Conservation (phyloP, 2,888 invertebrate species). For the Drosophila suboccidentalis region DNA sequence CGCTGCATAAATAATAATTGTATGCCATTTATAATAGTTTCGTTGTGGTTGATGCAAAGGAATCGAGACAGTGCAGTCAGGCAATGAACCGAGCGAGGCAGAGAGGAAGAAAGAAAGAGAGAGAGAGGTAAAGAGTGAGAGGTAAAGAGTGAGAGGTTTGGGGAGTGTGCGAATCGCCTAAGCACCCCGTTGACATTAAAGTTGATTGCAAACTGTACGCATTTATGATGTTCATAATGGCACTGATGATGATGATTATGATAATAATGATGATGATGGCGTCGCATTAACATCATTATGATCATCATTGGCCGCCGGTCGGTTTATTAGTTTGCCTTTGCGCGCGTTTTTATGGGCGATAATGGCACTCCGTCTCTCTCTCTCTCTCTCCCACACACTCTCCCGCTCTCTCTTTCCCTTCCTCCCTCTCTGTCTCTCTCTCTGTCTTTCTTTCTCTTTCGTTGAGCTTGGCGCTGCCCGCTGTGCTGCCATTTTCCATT, state of each 20-base stretch:
- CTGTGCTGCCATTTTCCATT: conserved; percentile 46
- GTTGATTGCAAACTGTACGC: conserved; percentile 80
- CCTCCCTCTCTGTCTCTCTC: neutral
- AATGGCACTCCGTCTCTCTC: conserved; percentile 16
- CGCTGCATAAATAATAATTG: conserved; percentile 74
- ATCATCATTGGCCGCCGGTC: conserved; percentile 63
- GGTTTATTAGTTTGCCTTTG: conserved; percentile 76
- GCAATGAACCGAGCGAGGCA: conserved; percentile 56
- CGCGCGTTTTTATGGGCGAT: conserved; percentile 66
- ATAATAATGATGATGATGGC: conserved; percentile 44
- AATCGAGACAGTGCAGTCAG: conserved; percentile 41
- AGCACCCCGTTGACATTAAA: conserved; percentile 73
- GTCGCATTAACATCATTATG: conserved; percentile 59
- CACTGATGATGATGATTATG: conserved; percentile 34
- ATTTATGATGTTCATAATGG: conserved; percentile 58
- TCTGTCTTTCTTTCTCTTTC: neutral
- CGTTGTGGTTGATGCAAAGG: conserved; percentile 50
- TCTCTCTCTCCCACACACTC: neutral
- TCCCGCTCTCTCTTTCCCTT: neutral
- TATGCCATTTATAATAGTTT: conserved; percentile 71
- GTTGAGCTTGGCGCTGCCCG: conserved; percentile 5
- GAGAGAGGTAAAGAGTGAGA: neutral
- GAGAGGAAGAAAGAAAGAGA: neutral
- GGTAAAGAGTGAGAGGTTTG: neutral
- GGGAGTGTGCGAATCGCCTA: conserved; percentile 39